Conservation (phyloP, 2,797 vertebrate genomes). For the Darevskia nairensis region DNA sequence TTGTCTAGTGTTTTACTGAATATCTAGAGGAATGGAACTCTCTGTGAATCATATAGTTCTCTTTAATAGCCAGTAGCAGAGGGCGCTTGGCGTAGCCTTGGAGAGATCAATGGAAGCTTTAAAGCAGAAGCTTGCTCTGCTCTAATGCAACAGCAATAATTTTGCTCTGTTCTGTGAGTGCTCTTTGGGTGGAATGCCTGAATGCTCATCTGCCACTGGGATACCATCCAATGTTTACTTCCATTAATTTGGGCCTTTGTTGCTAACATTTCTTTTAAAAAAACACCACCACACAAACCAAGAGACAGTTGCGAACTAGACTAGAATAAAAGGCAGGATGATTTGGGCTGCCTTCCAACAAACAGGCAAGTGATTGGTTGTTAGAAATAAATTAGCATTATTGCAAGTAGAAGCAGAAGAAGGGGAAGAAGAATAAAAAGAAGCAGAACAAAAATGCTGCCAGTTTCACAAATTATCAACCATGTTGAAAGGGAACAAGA, state of each 20-base stretch:
- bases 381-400: conserved; percentile 76
- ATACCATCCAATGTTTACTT: conserved; percentile 75
- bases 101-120: conserved; percentile 70
- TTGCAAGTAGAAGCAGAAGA: conserved; percentile 45
- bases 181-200: conserved; percentile 63
- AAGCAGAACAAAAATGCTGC: conserved; percentile 74
- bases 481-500: conserved; percentile 50
- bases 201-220: conserved; percentile 70
- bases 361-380: conserved; percentile 68
- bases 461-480: conserved; percentile 74
- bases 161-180: conserved; percentile 64
- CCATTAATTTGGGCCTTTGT: conserved; percentile 74
- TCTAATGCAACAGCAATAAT: conserved; percentile 68
- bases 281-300: conserved; percentile 45
- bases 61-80: conserved; percentile 54
- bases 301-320: conserved; percentile 69
- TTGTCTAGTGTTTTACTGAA: conserved; percentile 20
- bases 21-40: accelerated
- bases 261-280: conserved; percentile 64
- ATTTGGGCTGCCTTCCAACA: conserved; percentile 74
- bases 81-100: conserved; percentile 25
- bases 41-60: conserved; percentile 21
- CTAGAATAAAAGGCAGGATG: conserved; percentile 55
- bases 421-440: conserved; percentile 43
- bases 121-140: conserved; percentile 56